Evolutionary conservation across 2,888 invertebrate species (phyloP), one percentile per base, ranked within the genome.

Genomic region (Sinhomidia bicolor): DNA sequence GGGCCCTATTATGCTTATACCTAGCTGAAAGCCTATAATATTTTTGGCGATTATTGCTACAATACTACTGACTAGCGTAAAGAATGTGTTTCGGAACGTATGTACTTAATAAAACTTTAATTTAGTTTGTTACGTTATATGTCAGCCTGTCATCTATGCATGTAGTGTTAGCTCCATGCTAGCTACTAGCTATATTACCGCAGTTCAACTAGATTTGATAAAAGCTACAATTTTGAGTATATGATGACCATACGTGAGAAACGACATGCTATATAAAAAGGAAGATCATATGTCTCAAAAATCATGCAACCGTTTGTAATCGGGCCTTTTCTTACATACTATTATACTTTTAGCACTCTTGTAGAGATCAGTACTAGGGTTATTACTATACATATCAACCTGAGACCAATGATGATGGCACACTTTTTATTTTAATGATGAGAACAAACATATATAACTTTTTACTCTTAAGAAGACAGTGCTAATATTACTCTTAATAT

Each of bases 281-380:
- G 26, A 60, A 60, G 60, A 60, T 60, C 60, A 60, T 10, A 60
- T 26, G 60, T 60, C 60, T 26, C 26, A 60, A 60, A 60, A 36
- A 36, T 36, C 36, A 36, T 60, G 60, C 10, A 60, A 60, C 60
- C 60, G 26, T 60, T 60, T 60, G 26, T 17, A 60, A 60, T 10
- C 2, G 60, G 23, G 60, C 60, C 60, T 26, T 60, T 26, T 60
- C 60, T 60, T 26, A 60, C 26, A 26, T n/a, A n/a, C n/a, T n/a
- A n/a, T 26, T 36, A 6, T 60, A 6, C 60, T 60, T 60, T 60
- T 26, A 60, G 60, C 23, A 60, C 60, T 60, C 26, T 60, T 26
- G 7, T 5, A 36, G 36, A 36, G 44, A 47, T 47, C 44, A 47
- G 44, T 47, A 14, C 4, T 7, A 36, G 12, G 4, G 44, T 10